Evolutionary conservation across 2,797 vertebrate species (phyloP).

Genomic region (Sebastes nivosus): DNA sequence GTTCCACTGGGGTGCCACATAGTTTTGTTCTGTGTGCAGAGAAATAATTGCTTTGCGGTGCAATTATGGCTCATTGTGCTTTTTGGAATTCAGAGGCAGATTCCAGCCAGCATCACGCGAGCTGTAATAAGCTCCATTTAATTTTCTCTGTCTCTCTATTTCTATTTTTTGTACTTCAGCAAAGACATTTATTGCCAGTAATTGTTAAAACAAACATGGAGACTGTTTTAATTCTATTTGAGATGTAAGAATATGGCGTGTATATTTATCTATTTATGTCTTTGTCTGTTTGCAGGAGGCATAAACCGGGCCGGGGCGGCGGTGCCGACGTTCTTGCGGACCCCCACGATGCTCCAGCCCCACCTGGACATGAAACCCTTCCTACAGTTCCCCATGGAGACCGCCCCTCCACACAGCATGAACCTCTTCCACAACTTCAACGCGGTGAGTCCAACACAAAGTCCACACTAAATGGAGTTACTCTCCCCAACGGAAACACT

Average conservation of each 20-base stretch:
- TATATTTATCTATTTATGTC: background rate
- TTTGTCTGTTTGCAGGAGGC: constrained; percentile 80
- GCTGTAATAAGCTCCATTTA: constrained; percentile 1
- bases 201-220: constrained; percentile 1
- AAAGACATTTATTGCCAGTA: background rate
- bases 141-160: background rate
- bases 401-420: constrained; percentile 84
- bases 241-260: background rate
- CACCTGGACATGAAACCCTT: constrained; percentile 93
- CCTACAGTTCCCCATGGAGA: constrained; percentile 90
- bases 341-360: constrained; percentile 87
- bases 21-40: constrained; percentile 33
- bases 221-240: background rate
- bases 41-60: constrained; percentile 46
- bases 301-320: constrained; percentile 88
- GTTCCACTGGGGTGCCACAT: constrained; percentile 6
- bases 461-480: no score
- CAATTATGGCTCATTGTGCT: constrained; percentile 46
- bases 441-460: constrained; percentile 75
- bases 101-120: constrained; percentile 2
- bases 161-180: background rate
- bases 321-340: constrained; percentile 88
- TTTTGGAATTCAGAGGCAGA: constrained; percentile 26
- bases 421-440: constrained; percentile 92
- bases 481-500: no score